Evolutionary conservation across 2,113 vertebrate genomes (phyloP).

Genomic region (Engystomops pustulosus): DNA sequence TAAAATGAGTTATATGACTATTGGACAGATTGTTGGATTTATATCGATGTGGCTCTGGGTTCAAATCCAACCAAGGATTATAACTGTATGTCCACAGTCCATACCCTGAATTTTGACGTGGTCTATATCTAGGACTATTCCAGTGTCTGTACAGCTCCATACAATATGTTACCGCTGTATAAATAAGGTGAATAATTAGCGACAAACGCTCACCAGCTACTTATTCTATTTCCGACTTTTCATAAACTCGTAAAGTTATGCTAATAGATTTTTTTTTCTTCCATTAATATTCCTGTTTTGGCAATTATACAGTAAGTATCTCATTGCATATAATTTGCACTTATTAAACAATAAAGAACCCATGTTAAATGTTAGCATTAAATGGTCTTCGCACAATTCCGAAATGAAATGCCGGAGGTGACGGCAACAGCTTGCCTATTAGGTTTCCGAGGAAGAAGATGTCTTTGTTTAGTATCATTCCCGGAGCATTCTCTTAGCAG

Average conservation of each 20-base stretch:
- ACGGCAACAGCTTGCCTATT: slow-evolving; percentile 62
- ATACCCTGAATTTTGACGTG: too few relatives aligned
- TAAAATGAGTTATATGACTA: too few relatives aligned
- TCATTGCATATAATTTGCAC: slow-evolving; percentile 53
- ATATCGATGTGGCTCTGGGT: too few relatives aligned
- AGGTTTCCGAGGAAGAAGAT: slow-evolving; percentile 61
- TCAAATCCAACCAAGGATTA: too few relatives aligned
- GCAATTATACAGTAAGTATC: slow-evolving; percentile 31
- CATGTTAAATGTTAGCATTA: slow-evolving; percentile 47
- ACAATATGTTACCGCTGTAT: too few relatives aligned
- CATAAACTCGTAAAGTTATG: neutral
- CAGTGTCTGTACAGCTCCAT: too few relatives aligned
- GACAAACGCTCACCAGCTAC: too few relatives aligned
- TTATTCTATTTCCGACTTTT: neutral
- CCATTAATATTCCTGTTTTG: neutral
- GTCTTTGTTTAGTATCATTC: slow-evolving; percentile 65
- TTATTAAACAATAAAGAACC: slow-evolving; percentile 50
- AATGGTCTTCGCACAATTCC: neutral
- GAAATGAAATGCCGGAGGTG: slow-evolving; percentile 65
- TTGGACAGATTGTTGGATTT: too few relatives aligned
- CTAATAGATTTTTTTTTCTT: slow-evolving; percentile 29
- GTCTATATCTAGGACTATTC: too few relatives aligned
- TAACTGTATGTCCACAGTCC: too few relatives aligned
- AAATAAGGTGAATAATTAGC: too few relatives aligned
- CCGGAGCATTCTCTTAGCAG: slow-evolving; percentile 68